These are phyloP conservation scores for Cygnus buccinator DNA, from an alignment of 2,113 vertebrate species.

Conservation along the genomic window DNA sequence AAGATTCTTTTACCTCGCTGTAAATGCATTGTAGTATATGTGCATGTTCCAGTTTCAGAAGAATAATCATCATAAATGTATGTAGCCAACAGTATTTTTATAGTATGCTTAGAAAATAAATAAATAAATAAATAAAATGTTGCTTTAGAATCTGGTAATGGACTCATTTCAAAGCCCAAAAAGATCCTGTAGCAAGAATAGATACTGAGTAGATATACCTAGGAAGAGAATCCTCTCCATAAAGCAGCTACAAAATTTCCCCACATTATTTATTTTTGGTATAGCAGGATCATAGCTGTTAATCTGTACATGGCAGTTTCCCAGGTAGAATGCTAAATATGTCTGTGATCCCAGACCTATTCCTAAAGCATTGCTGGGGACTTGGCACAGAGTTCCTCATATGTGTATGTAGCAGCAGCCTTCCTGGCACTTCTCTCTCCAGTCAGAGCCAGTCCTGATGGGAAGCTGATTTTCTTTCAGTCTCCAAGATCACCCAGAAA, in stretches of 20 bases:
- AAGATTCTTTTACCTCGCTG: background rate
- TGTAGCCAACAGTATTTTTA: background rate
- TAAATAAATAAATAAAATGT: background rate
- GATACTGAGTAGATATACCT: background rate
- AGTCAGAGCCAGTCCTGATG: background rate
- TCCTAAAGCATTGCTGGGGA: background rate
- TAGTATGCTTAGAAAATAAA: background rate
- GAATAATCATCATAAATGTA: background rate
- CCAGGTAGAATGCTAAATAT: background rate
- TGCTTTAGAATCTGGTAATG: background rate
- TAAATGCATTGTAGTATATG: background rate
- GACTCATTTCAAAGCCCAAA: background rate
- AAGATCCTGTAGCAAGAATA: background rate
- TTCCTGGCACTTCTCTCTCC: background rate
- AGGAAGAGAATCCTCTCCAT: background rate
- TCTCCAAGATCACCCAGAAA: background rate
- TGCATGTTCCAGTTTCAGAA: background rate
- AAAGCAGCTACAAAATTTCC: background rate
- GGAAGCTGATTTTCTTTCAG: background rate
- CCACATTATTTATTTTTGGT: background rate
- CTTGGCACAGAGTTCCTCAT: background rate
- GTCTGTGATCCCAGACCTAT: background rate
- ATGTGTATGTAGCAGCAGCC: background rate
- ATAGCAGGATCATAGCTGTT: background rate
- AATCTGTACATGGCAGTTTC: background rate